Base-by-base conservation (phyloP, 2,888 invertebrate species). In the Agrenia bidenticulata region DNA sequence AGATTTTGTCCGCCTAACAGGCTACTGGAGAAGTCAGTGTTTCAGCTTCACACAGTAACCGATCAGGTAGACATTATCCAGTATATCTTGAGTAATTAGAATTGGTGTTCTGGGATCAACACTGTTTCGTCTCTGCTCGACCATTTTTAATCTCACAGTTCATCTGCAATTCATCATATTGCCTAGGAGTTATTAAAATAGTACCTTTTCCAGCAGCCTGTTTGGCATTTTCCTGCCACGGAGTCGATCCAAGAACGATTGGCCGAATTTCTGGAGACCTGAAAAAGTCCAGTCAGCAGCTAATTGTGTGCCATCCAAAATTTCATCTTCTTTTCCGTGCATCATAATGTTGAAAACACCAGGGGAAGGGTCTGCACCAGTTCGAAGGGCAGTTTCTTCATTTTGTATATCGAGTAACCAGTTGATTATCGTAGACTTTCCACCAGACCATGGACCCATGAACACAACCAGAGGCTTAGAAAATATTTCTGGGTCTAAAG, bases 381-480 rank as follows among this genome's bases (percentile, higher is more conserved):
- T 92, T 82, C 92, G 86, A 73, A 94, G 82, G 65, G 93, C 88
- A 80, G 88, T 87, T 75, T 88, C 85, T 27, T 88, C 89, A 79
- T 90, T 90, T 80, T 94, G 93, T 73, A 90, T 88, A 68, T 92
- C 90, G 45, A 93, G 85, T 72, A 96, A 83, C 81, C 96, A 95
- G 81, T 96, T 96, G 71, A 95, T 88, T 75, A 94, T 92, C 60
- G 93, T 89, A 1, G 94, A 94, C 82, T 96, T 96, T 71, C 96
- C 96, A 66, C 94, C 94, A 78, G 94, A 94, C 92, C 94, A 95
- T 42, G 95, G 94, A 49, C 96, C 96, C 90, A 95, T 92, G 78
- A 95, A 92, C 4, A 96, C 84, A 60, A 95, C 86, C 78, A 95
- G 82, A 1, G 96, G 95, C 78, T 94, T 95, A 2, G 94, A 92